Evolutionary conservation across 1,140 invertebrate genomes (phyloP), one percentile per base, ranked within the genome.

Genomic region (Anoplophora glabripennis): DNA sequence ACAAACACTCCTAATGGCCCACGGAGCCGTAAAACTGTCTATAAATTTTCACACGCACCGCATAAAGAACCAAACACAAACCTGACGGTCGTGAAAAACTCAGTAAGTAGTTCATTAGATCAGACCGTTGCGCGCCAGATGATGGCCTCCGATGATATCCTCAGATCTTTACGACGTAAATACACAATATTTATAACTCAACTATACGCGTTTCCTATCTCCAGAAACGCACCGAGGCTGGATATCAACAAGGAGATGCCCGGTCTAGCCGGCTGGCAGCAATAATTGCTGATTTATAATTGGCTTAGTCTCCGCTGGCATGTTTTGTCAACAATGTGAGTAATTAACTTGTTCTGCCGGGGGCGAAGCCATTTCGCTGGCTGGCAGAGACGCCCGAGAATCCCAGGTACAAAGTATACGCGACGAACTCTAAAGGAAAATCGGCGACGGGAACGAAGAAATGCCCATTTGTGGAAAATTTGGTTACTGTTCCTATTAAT

Each of bases 261-360:
- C 21, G 21, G 47, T 36, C 47, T 49, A 34, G 21, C 34, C 10
- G 35, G 21, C 35, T 34, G 3, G 28, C 7, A 49, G n/a, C 10
- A 34, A 48, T 48, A 48, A 48, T 48, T 48, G 15, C 21, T 49
- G 47, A 49, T 49, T 49, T 14, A 36, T 49, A 49, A 36, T 49
- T 49, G 34, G 47, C 35, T 49, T 49, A 35, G 11, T 34, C 33
- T 12, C 21, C 14, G 35, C 34, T 49, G 47, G 47, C 47, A 49
- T 49, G 47, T 49, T 49, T 49, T 49, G 47, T 49, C 47, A 49
- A 49, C 47, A 49, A 49, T 49, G 35, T 34, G 35, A 49, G 47
- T 49, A 49, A 49, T 49, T 49, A 49, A 34, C 47, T 49, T 34
- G 28, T n/a, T 10, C 15, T 36, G 47, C 28, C 33, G 10, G 46